phyloP scores from a whole-genome alignment of 2,797 vertebrate species.

The Coccyzus lansbergi region DNA sequence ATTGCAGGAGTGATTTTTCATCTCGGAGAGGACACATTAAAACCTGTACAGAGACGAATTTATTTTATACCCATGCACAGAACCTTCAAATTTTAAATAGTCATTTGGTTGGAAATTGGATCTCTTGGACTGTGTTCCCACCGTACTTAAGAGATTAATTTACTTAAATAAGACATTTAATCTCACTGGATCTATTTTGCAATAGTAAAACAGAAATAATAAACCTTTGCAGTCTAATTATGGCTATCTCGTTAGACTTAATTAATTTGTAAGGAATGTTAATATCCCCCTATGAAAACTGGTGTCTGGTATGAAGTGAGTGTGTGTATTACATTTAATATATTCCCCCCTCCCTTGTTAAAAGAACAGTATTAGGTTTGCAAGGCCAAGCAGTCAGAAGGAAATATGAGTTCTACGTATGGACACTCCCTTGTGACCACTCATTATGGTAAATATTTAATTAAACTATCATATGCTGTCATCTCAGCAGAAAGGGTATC shows the following conservation, averaged over 20 bases:
- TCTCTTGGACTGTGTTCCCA: not conserved
- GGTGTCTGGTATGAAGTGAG: not conserved
- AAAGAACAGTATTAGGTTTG: not conserved
- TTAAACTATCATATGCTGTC: not conserved
- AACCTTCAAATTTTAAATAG: not conserved
- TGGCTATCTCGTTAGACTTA: conserved; percentile 17
- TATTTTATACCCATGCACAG: not conserved
- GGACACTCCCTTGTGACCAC: not conserved
- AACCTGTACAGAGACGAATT: not conserved
- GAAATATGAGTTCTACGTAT: not conserved
- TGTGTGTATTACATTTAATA: not conserved
- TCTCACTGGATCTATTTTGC: conserved; percentile 5
- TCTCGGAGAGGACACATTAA: not conserved
- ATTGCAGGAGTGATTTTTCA: not conserved
- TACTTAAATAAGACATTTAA: conserved; percentile 4
- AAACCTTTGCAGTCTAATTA: conserved; percentile 29
- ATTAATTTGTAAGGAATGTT: conserved; percentile 27
- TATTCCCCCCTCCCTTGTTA: not conserved
- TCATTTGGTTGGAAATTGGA: not conserved
- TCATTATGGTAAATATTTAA: conserved; percentile 27
- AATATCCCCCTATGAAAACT: not conserved
- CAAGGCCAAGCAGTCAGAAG: not conserved
- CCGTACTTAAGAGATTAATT: not conserved
- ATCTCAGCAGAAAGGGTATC: not conserved
- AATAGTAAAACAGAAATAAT: conserved; percentile 18